These are phyloP conservation scores for Sebastes trivittatus DNA, from an alignment of 2,797 vertebrate species.

Conservation along the genomic window DNA sequence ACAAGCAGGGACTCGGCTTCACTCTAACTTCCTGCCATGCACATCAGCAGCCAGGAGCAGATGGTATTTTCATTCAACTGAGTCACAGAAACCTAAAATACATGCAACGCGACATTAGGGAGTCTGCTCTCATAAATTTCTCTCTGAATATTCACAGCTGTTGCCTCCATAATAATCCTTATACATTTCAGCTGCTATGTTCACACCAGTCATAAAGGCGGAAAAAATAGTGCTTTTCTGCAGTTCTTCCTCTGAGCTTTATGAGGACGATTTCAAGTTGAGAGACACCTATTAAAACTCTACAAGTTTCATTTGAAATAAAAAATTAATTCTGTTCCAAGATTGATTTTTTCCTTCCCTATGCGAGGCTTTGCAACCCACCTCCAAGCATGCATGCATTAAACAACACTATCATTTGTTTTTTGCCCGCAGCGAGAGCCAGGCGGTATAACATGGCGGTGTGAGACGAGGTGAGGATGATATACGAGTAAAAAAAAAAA, in stretches of 20 bases:
- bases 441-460: not conserved
- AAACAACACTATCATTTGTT: slow-evolving; percentile 17
- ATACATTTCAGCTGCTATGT: not conserved
- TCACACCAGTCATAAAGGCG: not conserved
- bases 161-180: not conserved
- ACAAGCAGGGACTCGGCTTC: slow-evolving; percentile 19
- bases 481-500: slow-evolving; percentile 56
- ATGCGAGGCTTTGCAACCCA: not conserved
- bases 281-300: not conserved
- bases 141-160: slow-evolving; percentile 10
- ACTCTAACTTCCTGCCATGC: slow-evolving; percentile 28
- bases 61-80: slow-evolving; percentile 60
- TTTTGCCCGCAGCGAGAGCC: slow-evolving; percentile 5
- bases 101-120: not conserved
- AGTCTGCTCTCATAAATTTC: slow-evolving; percentile 11
- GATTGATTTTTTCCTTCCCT: not conserved
- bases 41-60: slow-evolving; percentile 54
- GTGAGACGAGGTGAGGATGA: slow-evolving; percentile 38
- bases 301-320: not conserved
- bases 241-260: not conserved
- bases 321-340: not conserved
- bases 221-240: not conserved
- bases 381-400: not conserved
- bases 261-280: not conserved
- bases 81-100: slow-evolving; percentile 43